These are phyloP conservation scores for Hippocampus zosterae DNA, from an alignment of 2,113 vertebrate species.

Conservation along the genomic window DNA sequence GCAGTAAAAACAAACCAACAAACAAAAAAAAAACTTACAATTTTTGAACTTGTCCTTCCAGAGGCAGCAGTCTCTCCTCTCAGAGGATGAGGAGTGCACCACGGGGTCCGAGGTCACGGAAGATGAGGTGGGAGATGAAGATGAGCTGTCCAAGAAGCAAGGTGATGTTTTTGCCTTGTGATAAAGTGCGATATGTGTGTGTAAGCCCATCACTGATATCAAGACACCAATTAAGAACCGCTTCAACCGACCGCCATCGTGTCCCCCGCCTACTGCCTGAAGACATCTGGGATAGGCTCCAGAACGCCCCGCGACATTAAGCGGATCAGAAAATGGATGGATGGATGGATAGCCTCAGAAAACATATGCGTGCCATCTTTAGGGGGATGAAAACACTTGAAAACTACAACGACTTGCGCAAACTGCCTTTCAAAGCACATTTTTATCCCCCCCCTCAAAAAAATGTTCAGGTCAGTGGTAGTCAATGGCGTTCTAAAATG, in stretches of 20 bases:
- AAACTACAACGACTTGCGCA: background rate
- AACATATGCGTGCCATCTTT: too few relatives aligned
- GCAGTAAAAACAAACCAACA: background rate
- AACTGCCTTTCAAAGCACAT: too few relatives aligned
- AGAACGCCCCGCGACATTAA: too few relatives aligned
- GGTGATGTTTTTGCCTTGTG: conserved; percentile 61
- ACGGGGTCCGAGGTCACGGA: conserved; percentile 97
- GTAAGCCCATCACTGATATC: background rate
- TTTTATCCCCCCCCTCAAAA: too few relatives aligned
- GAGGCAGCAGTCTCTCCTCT: conserved; percentile 88
- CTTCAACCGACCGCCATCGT: too few relatives aligned
- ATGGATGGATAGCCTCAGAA: background rate
- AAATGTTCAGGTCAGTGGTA: too few relatives aligned
- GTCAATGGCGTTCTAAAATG: too few relatives aligned
- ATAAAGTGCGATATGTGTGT: background rate
- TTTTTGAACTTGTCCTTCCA: conserved; percentile 42
- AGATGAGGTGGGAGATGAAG: conserved; percentile 97
- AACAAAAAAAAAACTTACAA: background rate
- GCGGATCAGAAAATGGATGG: too few relatives aligned
- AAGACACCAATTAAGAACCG: background rate
- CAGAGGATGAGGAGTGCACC: conserved; percentile 97
- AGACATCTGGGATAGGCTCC: too few relatives aligned
- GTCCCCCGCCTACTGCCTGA: too few relatives aligned
- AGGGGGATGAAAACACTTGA: background rate
- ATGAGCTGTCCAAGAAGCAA: conserved; percentile 89